A percentile compares a stretch with the other conserved stretches of the same genome.
Conservation (phyloP, 2,888 invertebrate genomes). For the Papilio gigon region DNA sequence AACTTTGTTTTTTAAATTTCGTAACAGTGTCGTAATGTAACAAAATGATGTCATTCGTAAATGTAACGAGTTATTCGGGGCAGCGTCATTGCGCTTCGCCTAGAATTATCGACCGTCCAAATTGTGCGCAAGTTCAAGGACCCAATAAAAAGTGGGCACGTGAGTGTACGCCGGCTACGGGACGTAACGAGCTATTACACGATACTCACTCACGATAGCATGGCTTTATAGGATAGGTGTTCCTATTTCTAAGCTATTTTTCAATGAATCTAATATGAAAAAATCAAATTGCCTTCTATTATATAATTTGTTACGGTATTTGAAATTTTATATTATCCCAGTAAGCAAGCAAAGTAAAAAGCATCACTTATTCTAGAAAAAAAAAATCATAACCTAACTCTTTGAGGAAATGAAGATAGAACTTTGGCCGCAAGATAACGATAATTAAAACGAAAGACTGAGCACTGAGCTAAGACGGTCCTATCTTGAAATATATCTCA, state of each 20-base stretch:
- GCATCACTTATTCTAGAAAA: background rate
- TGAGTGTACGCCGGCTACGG: constrained; percentile 58
- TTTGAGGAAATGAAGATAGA: background rate
- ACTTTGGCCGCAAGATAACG: background rate
- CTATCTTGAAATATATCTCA: constrained; percentile 10
- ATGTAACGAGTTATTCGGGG: constrained; percentile 56
- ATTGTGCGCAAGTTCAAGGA: constrained; percentile 79
- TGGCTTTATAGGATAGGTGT: constrained; percentile 50
- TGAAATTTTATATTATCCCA: background rate
- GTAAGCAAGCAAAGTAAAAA: background rate
- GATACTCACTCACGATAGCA: constrained; percentile 49
- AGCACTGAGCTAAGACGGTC: constrained; percentile 10
- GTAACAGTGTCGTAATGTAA: constrained; percentile 46
- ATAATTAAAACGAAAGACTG: constrained; percentile 24
- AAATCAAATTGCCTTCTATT: background rate
- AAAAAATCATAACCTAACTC: background rate
- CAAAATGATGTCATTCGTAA: constrained; percentile 66
- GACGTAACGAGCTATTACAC: constrained; percentile 60
- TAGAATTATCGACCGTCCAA: constrained; percentile 77
- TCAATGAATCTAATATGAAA: constrained; percentile 43
- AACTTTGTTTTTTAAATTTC: constrained; percentile 13
- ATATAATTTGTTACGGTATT: background rate
- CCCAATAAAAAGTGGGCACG: constrained; percentile 75
- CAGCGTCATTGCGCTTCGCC: constrained; percentile 57
- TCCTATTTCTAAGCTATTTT: constrained; percentile 49